Evolutionary conservation across 64 coral and sea anemone species (phyloP).

Genomic region (Dendronephthya gigantea): DNA sequence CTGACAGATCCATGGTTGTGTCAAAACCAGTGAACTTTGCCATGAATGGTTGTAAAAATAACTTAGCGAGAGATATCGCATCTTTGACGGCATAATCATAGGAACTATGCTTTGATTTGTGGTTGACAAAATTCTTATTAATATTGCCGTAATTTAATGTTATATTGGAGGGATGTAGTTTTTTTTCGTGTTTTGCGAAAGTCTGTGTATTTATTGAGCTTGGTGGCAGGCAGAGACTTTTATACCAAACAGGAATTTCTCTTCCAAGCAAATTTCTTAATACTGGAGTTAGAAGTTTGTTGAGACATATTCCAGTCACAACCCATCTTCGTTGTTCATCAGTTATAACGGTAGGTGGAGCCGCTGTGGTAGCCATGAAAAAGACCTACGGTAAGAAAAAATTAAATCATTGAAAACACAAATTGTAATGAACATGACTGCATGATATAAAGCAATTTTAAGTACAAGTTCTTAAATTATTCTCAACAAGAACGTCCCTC

Average conservation of each 20-base stretch:
- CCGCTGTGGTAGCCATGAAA: neutral
- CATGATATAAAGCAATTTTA: no score
- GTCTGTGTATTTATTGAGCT: neutral
- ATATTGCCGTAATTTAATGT: slow-evolving; percentile 1
- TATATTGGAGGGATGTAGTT: neutral
- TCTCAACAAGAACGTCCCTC: no score
- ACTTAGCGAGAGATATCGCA: neutral
- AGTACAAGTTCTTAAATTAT: no score
- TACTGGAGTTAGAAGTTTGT: slow-evolving; percentile 33
- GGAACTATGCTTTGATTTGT: neutral
- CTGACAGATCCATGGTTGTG: neutral
- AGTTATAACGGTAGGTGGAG: neutral
- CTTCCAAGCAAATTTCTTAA: neutral
- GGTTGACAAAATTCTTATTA: neutral
- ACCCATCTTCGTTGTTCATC: slow-evolving; percentile 54
- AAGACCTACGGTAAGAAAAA: neutral
- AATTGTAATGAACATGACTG: no score
- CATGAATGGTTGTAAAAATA: neutral
- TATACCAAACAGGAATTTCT: neutral
- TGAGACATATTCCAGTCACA: slow-evolving; percentile 39
- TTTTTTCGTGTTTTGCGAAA: neutral
- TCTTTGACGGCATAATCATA: neutral
- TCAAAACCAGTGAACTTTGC: slow-evolving; percentile 12
- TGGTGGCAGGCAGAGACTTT: neutral
- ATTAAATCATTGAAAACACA: no score